Conservation (phyloP, 2,797 vertebrate genomes). For the Sebastiscus albofasciatus region DNA sequence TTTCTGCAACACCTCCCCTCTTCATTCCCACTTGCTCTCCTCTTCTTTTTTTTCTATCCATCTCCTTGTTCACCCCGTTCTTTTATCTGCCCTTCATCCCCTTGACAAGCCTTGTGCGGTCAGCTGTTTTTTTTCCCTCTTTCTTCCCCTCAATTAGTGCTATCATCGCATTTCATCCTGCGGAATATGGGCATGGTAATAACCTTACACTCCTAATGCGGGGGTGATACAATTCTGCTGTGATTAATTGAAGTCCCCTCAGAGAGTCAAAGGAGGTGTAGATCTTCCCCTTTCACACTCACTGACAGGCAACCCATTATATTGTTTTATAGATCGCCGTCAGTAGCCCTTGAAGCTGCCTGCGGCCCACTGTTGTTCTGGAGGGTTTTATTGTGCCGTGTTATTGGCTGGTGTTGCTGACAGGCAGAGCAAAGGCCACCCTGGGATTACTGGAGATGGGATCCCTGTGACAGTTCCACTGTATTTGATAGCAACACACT, state of each 20-base stretch:
- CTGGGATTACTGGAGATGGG: slow-evolving; percentile 73
- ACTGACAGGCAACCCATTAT: slow-evolving; percentile 84
- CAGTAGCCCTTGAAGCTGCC: slow-evolving; percentile 83
- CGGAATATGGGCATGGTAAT: slow-evolving; percentile 78
- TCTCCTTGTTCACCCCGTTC: slow-evolving; percentile 34
- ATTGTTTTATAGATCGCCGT: slow-evolving; percentile 86
- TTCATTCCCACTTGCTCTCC: slow-evolving; percentile 13
- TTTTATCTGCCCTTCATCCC: slow-evolving; percentile 76
- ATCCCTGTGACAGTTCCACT: slow-evolving; percentile 70
- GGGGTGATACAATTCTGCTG: slow-evolving; percentile 78
- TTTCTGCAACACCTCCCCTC: slow-evolving; percentile 9
- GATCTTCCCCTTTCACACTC: slow-evolving; percentile 81
- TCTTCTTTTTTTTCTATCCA: background rate
- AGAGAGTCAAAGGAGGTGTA: slow-evolving; percentile 80
- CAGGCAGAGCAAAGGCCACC: slow-evolving; percentile 81
- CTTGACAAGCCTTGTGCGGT: slow-evolving; percentile 72
- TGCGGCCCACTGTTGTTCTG: slow-evolving; percentile 78
- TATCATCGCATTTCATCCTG: slow-evolving; percentile 83
- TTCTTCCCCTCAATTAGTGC: slow-evolving; percentile 79
- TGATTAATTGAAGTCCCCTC: slow-evolving; percentile 85
- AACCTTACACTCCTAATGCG: slow-evolving; percentile 80
- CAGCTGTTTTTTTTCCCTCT: slow-evolving; percentile 68
- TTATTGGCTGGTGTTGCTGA: slow-evolving; percentile 85
- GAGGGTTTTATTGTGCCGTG: slow-evolving; percentile 79
- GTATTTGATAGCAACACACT: slow-evolving; percentile 51